Evolutionary conservation across 2,797 vertebrate species (phyloP).

Genomic region (Euphonia xanthogaster): DNA sequence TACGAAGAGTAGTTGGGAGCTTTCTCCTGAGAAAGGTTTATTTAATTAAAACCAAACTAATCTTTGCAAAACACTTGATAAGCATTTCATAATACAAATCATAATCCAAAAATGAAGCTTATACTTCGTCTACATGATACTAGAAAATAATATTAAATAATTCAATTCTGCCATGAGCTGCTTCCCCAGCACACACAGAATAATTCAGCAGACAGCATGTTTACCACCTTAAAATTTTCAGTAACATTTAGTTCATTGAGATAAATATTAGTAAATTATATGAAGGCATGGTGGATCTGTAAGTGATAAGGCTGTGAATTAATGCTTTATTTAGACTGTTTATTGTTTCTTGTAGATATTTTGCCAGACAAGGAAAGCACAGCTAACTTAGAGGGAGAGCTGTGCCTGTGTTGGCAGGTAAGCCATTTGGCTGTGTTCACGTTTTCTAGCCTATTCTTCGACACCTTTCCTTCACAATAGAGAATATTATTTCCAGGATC

Average conservation of each 20-base stretch:
- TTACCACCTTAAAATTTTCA: slow-evolving; percentile 62
- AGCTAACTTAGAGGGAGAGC: slow-evolving; percentile 38
- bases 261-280: slow-evolving; percentile 61
- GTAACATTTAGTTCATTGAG: slow-evolving; percentile 49
- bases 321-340: slow-evolving; percentile 41
- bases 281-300: slow-evolving; percentile 23
- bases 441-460: neutral
- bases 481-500: neutral
- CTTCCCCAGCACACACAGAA: slow-evolving; percentile 19
- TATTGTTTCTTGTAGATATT: slow-evolving; percentile 33
- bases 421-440: neutral
- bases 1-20: slow-evolving; percentile 74
- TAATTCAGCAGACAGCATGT: slow-evolving; percentile 64
- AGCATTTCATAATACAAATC: slow-evolving; percentile 85
- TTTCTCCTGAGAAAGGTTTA: slow-evolving; percentile 84
- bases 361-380: neutral
- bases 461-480: slow-evolving; percentile 42
- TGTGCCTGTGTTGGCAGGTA: slow-evolving; percentile 25
- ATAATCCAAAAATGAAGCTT: slow-evolving; percentile 78
- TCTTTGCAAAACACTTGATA: slow-evolving; percentile 84
- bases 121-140: slow-evolving; percentile 47
- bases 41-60: slow-evolving; percentile 92
- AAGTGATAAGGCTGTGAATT: slow-evolving; percentile 41
- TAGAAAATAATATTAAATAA: slow-evolving; percentile 75
- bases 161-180: slow-evolving; percentile 70